Base-by-base conservation (phyloP, 2,888 invertebrate genomes). In the Parnassius apollo region DNA sequence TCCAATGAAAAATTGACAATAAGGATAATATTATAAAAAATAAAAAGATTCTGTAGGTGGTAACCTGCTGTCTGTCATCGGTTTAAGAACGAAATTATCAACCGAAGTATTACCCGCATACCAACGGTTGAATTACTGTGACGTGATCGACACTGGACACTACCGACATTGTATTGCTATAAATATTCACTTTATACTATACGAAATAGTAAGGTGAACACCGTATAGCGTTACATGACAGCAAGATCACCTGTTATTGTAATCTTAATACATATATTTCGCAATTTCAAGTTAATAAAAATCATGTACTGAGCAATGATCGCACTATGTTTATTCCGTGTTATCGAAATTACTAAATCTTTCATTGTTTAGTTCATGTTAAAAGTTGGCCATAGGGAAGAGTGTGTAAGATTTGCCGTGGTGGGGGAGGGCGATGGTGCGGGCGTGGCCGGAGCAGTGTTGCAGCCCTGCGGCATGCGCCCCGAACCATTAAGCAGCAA, bases 1-100 rank as follows among this genome's bases (percentile, higher is more conserved):
- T 77, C 87, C 88, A 88, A 88, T 87, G 86, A 88, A 88, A 88
- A 88, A 80, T 78, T 74, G 63, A 75, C 69, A 69, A 49, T 69
- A 66, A 67, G 13, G 25, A 35, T 35, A 49, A 35, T 35, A 49
- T 3, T 13, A 49, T 56, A 66, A 67, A 70, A 65, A 64, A 59
- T 61, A 60, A 61, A 58, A 69, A 61, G 62, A 50, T 52, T 11
- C n/a, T 25, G 22, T 54, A 53, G 35, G 45, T 2, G 52, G 13
- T 13, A 9, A 7, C 35, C 22, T 22, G 22, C 66, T 65, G 64
- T 68, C 67, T 59, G 59, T 67, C 42, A 57, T 52, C 59, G 59
- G 63, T 63, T 61, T 68, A 67, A 50, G 64, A 66, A 35, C 25
- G 22, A 55, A 69, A 62, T 64, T 69, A 74, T 80, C 82, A 80